Base-by-base conservation (phyloP, 2,797 vertebrate genomes). In the Selene dorsalis region DNA sequence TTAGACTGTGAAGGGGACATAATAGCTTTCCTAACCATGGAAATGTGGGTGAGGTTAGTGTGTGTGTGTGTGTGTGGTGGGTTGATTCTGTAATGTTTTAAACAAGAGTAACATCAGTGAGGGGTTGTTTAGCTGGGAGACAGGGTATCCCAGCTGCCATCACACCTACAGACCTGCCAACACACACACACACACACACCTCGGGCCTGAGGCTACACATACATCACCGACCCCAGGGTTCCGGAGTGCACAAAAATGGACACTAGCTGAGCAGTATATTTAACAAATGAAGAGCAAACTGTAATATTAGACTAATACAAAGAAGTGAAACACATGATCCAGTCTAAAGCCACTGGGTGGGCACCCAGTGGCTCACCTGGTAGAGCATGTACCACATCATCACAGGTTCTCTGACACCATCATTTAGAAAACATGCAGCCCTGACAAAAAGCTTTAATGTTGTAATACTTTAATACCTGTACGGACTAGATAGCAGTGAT, bases 1-100 rank as follows among this genome's bases (percentile, higher is more conserved):
- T 3, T 57, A 35, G 30, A 68, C 50, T 57, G 64, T 68, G 70
- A 68, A 56, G 69, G 48, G 39, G 69, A 41, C 28, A 38, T 73
- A 61, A 73, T 67, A 52, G 41, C 57, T 47, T 56, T 47, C 2
- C 43, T 65, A 60, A 53, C 38, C 28, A 53, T 62, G 18, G 38
- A 39, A 43, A 45, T 67, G 28, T 56, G 30, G 28, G 17, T 39
- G 18, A 12, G 55, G 11, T 35, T 48, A 16, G 30, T 6, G 3
- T 35, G 24, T 43, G n/a, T 26, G 64, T 10, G 22, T 35, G 16
- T 11, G 18, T 9, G 47, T 47, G 17, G 39, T 20, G 71, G 17
- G 14, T 28, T 28, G 22, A 55, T n/a, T 30, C 32, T 53, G 58
- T 58, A 17, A 8, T 47, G 13, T 62, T 72, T 39, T 17, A 55